Base-by-base conservation (phyloP, 2,888 invertebrate species). In the Creontiades dilutus region DNA sequence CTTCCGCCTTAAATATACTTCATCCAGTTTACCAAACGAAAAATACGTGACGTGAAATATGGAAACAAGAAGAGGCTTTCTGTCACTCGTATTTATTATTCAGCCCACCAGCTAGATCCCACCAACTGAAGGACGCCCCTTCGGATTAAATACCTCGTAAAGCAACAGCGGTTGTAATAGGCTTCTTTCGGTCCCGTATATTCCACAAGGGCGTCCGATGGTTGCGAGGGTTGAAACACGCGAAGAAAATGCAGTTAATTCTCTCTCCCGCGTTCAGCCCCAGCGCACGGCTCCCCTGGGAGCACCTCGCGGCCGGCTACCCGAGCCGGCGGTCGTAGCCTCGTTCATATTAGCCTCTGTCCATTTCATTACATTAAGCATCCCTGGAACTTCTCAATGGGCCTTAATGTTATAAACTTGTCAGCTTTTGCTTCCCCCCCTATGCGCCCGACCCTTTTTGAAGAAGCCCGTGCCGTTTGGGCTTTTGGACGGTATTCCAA, bases 311-410 rank as follows among this genome's bases (percentile, higher is more conserved):
- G 68, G 68, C 23, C 23, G 27, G 19, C 68, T n/a, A 12, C 11
- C 61, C 0, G 23, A 68, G 68, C 9, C 0, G 68, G 23, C 23
- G 9, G 52, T 23, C 52, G 23, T 82, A 82, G 19, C 23, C 16
- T 52, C 82, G 48, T 52, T 82, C 82, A 82, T 82, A 82, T 82
- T 82, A 82, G 82, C 52, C 52, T 52, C 82, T 48, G 82, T 48
- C 82, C 82, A 82, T 82, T 82, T 82, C 82, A 82, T 82, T 52
- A 52, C 82, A 82, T 82, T 52, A 82, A 23, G 82, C 52, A 19
- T 68, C 68, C 82, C 82, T 82, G 27, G 19, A 48, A 82, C 11
- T 82, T 82, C 52, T 82, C 82, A 82, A 82, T 52, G 82, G 61
- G 82, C 52, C 82, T 82, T 52, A 82, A 52, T 52, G 82, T 23